phyloP scores from a whole-genome alignment of 1,140 invertebrate genomes.

The Orchestia grillus region DNA sequence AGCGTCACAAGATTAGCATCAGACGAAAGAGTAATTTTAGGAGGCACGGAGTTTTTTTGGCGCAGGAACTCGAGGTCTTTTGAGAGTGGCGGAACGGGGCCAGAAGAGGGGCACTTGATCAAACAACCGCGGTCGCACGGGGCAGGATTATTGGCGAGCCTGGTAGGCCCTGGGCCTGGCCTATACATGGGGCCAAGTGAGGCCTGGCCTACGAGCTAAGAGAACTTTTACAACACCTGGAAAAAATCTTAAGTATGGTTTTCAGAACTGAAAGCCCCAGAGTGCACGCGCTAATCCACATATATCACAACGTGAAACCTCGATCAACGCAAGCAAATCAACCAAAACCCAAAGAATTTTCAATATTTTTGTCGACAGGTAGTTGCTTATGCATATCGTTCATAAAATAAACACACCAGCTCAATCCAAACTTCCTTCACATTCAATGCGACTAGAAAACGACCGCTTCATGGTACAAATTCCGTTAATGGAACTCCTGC shows the following conservation, averaged over 20 bases:
- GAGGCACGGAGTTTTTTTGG: conserved; percentile 15
- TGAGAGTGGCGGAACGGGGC: background rate
- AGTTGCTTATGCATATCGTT: background rate
- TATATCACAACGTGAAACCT: background rate
- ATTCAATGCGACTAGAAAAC: background rate
- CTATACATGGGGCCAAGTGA: background rate
- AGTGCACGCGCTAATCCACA: background rate
- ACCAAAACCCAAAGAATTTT: background rate
- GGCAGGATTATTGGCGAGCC: background rate
- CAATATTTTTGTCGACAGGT: background rate
- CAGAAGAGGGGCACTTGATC: conserved; percentile 26
- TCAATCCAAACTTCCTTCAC: background rate
- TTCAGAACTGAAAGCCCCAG: background rate
- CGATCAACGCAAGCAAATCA: no score
- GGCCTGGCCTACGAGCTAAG: background rate
- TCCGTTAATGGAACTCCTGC: background rate
- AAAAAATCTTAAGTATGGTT: background rate
- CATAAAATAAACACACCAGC: background rate
- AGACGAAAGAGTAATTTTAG: conserved; percentile 51
- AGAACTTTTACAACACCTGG: background rate
- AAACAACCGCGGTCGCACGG: conserved; percentile 21
- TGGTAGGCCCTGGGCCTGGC: background rate
- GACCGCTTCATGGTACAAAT: background rate
- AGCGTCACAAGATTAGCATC: conserved; percentile 39
- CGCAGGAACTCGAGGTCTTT: conserved; percentile 15